Base-by-base conservation (phyloP, 2,797 vertebrate species). In the Platyrinchus mystaceus region DNA sequence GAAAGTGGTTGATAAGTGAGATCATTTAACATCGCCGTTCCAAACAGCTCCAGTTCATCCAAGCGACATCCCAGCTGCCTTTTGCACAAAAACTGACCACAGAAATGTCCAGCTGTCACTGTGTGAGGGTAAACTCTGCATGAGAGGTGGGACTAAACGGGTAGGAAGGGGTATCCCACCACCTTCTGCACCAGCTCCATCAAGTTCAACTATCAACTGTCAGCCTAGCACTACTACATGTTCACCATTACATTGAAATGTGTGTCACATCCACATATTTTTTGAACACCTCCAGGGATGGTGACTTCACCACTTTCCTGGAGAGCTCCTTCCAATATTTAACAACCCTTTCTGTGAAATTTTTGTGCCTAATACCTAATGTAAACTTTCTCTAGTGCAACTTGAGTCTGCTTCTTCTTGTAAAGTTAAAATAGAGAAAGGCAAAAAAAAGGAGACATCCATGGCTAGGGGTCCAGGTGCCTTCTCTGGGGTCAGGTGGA, bases 1-100 rank as follows among this genome's bases (percentile, higher is more conserved):
- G 39, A 9, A 17, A 23, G n/a, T 5, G 11, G n/a, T 0, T 7
- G 21, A 17, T 6, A 1, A 24, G 18, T 27, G 6, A 20, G 7
- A 14, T 46, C 28, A 13, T 59, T 34, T 27, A 5, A 63, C 24
- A 46, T 49, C 30, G 1, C 3, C n/a, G 0, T 21, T 32, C 60
- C 44, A 17, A 56, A 9, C 4, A 4, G 10, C 37, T 32, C 53
- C 56, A 5, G 4, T 12, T n/a, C 27, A 41, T 12, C 14, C 20
- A 22, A 7, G 26, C 3, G 10, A 28, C 13, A 6, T 32, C 10
- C 24, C 41, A 14, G 27, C 2, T 24, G 41, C 47, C 28, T 68
- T 32, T 32, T 14, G 44, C 8, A 7, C 21, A 18, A 84, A 66
- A 91, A 37, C 1, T 7, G 27, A 10, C 63, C 56, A 4, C 12